phyloP scores from a whole-genome alignment of 92 coral and sea anemone genomes.

The Parazoanthus darwini region DNA sequence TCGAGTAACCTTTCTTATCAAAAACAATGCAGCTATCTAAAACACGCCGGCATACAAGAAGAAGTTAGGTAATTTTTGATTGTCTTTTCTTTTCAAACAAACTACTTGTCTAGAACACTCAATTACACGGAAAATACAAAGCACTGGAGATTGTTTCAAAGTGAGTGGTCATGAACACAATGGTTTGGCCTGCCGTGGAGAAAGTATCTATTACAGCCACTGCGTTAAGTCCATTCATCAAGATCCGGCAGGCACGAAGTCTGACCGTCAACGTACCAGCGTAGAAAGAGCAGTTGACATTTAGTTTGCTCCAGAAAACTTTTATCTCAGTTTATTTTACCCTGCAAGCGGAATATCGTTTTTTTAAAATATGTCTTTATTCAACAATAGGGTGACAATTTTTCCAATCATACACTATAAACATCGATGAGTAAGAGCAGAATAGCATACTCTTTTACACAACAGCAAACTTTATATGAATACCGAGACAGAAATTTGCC shows the following conservation, averaged over 20 bases:
- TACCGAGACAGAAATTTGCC: too few relatives aligned
- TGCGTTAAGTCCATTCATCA: slow-evolving; percentile 19
- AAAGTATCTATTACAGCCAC: neutral
- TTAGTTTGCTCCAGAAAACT: neutral
- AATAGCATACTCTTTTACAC: too few relatives aligned
- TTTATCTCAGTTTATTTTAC: neutral
- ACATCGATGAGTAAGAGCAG: too few relatives aligned
- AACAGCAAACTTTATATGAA: too few relatives aligned
- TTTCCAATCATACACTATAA: neutral
- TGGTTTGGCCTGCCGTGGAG: neutral
- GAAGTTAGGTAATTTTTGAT: neutral
- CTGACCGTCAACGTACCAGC: neutral
- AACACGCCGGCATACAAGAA: neutral
- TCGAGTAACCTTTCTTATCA: neutral
- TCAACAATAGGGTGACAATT: too few relatives aligned
- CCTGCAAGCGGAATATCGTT: neutral
- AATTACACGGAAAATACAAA: neutral
- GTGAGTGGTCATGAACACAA: neutral
- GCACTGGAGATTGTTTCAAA: neutral
- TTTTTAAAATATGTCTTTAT: neutral
- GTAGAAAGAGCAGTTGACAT: neutral
- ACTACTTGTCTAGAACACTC: neutral
- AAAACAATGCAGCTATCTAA: too few relatives aligned
- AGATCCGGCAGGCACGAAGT: neutral
- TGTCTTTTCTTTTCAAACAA: too few relatives aligned